Percentiles rank a stretch among this genome's conserved stretches.
phyloP scores from a whole-genome alignment of 2,888 invertebrate genomes.

The Phengaris arion region DNA sequence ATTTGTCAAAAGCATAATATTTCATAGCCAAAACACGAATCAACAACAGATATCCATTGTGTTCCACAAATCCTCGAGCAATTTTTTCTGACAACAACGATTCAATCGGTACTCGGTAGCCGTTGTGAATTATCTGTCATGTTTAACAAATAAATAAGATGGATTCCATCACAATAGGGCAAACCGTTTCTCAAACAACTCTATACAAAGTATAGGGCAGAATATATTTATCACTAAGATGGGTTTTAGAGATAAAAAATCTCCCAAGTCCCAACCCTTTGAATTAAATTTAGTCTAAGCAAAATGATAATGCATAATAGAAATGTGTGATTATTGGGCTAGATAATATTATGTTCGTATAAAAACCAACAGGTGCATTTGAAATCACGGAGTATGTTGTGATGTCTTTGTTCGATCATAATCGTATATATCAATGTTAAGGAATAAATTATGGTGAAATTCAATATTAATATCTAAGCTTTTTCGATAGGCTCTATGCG shows the following conservation, averaged over 20 bases:
- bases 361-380: conserved; percentile 34
- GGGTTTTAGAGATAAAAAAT: conserved; percentile 63
- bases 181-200: conserved; percentile 54
- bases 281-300: conserved; percentile 48
- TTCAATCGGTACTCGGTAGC: conserved; percentile 64
- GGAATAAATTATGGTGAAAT: neutral
- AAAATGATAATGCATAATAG: conserved; percentile 23
- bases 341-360: conserved; percentile 25
- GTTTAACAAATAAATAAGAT: conserved; percentile 74
- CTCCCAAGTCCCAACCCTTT: conserved; percentile 53
- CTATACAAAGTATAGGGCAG: conserved; percentile 63
- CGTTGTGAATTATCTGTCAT: conserved; percentile 69
- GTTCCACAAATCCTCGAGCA: conserved; percentile 64
- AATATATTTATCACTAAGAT: conserved; percentile 73
- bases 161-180: conserved; percentile 69
- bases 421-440: neutral
- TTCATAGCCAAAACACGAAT: conserved; percentile 72
- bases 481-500: too few relatives aligned
- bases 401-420: conserved; percentile 11
- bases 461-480: neutral
- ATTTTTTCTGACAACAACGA: conserved; percentile 68
- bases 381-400: conserved; percentile 12
- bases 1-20: conserved; percentile 74
- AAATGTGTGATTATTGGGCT: conserved; percentile 22
- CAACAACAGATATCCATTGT: conserved; percentile 63